Conservation (phyloP, 2,797 vertebrate genomes). For the Sebastes umbrosus region DNA sequence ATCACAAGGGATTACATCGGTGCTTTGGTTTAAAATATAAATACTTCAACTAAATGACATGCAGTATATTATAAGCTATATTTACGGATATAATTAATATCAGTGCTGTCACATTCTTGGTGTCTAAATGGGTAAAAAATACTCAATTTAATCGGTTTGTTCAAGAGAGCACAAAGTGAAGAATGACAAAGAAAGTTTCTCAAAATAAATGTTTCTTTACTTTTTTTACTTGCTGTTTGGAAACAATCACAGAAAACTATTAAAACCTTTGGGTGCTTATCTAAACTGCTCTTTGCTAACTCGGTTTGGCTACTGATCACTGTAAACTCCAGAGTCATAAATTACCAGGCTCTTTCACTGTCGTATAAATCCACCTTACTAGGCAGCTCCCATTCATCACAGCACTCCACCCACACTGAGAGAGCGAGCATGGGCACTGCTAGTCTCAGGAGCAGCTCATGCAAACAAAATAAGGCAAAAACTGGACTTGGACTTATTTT, state of each 20-base stretch:
- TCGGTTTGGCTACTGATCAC: constrained; percentile 26
- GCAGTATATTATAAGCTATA: not conserved
- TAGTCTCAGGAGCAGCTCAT: not conserved
- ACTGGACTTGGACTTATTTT: not conserved
- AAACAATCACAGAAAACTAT: not conserved
- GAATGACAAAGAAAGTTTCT: not conserved
- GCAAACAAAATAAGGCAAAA: not conserved
- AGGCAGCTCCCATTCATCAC: constrained; percentile 25
- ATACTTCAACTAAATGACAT: not conserved
- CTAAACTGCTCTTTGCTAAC: constrained; percentile 3
- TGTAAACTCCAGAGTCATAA: not conserved
- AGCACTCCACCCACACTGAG: not conserved
- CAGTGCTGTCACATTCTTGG: not conserved
- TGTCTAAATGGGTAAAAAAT: not conserved
- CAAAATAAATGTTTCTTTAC: not conserved
- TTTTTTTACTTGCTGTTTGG: not conserved
- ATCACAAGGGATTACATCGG: not conserved
- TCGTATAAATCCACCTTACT: not conserved
- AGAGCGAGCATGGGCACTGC: not conserved
- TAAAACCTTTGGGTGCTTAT: not conserved
- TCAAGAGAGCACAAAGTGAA: not conserved
- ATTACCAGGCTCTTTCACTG: not conserved
- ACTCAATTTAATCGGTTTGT: not conserved
- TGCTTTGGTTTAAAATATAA: not conserved
- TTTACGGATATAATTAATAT: not conserved